Base-by-base conservation (phyloP, 2,113 vertebrate genomes). In the Amphilophus citrinellus region DNA sequence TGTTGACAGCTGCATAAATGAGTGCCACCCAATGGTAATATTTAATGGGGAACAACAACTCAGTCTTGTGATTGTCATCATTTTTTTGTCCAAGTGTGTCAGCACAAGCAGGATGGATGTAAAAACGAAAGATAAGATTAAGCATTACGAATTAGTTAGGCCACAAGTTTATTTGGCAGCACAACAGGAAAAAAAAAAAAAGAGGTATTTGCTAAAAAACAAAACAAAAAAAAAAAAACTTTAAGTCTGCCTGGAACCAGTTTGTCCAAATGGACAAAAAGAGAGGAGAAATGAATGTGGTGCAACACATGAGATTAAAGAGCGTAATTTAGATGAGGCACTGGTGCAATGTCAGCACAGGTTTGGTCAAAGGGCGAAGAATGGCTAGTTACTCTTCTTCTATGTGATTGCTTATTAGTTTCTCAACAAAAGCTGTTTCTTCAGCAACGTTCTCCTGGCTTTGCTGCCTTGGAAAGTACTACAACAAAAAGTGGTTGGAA, bases 301-400 rank as follows among this genome's bases (percentile, higher is more conserved):
- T 71, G 83, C 86, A 86, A 85, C 80, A 61, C 56, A 73, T 22
- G 53, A 87, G 85, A 87, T 84, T 91, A 91, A 91, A 82, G 85
- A 76, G 66, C 84, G 42, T 88, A 84, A 93, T 93, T 73, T 92
- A 89, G 60, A 90, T 37, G 87, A 76, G 44, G 86, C 71, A 37
- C 59, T 84, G 83, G 20, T 84, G 81, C 77, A 85, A 65, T 79
- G 61, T 82, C 22, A 56, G 79, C 68, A 85, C 44, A 77, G 63
- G 73, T 61, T 66, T 82, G 56, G 62, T 77, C 37, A 68, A 86
- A 68, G 76, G 53, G 44, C 9, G 17, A 44, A 59, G 79, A 88
- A 87, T 14, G 82, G 59, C 76, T 81, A 80, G 44, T 56, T 84
- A 24, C 0, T 32, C 68, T 58, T 79, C 17, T 82, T 71, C 8